Evolutionary conservation across 1,140 invertebrate genomes (phyloP).

Genomic region (Papilio polytes): DNA sequence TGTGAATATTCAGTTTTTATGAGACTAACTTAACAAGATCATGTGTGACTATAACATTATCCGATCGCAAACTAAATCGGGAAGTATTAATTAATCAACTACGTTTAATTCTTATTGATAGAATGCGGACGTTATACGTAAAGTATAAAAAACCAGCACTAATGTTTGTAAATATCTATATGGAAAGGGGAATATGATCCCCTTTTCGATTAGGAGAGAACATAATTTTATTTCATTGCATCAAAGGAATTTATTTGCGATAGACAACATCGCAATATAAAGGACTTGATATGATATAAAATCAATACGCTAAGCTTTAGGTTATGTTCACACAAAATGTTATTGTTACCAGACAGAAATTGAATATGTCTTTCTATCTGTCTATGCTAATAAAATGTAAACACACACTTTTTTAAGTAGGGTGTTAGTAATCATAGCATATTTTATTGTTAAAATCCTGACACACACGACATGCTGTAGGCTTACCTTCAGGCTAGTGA

Average conservation of each 20-base stretch:
- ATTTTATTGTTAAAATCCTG: too few relatives aligned
- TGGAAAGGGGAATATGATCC: too few relatives aligned
- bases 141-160: neutral
- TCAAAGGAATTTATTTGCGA: neutral
- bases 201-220: neutral
- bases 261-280: neutral
- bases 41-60: neutral
- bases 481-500: too few relatives aligned
- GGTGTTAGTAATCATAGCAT: too few relatives aligned
- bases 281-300: neutral
- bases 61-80: neutral
- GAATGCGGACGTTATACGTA: neutral
- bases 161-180: neutral
- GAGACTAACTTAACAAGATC: neutral
- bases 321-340: too few relatives aligned
- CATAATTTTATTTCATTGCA: neutral
- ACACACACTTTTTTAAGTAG: too few relatives aligned
- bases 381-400: too few relatives aligned
- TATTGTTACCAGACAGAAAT: too few relatives aligned
- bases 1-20: too few relatives aligned
- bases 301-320: neutral
- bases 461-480: too few relatives aligned
- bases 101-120: neutral
- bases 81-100: slow-evolving; percentile 1
- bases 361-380: too few relatives aligned